These are phyloP conservation scores for Varanus komodoensis DNA, from an alignment of 2,113 vertebrate species.

Conservation along the genomic window DNA sequence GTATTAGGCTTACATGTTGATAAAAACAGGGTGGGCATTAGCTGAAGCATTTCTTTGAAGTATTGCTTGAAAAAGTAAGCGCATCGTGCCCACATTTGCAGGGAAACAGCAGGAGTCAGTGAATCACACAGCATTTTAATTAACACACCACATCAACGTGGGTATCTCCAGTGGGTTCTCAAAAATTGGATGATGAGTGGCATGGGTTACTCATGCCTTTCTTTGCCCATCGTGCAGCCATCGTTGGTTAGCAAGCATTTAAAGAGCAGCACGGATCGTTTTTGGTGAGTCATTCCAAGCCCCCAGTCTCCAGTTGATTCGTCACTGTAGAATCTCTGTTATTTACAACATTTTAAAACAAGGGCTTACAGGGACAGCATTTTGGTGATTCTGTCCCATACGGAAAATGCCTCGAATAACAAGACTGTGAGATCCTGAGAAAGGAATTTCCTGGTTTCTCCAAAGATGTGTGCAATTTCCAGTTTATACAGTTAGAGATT, in stretches of 20 bases:
- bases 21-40: slow-evolving; percentile 49
- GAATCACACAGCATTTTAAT: slow-evolving; percentile 74
- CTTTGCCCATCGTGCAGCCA: slow-evolving; percentile 57
- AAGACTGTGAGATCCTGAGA: slow-evolving; percentile 7
- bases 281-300: slow-evolving; percentile 55
- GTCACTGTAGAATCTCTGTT: slow-evolving; percentile 49
- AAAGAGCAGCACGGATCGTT: slow-evolving; percentile 49
- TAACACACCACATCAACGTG: slow-evolving; percentile 68
- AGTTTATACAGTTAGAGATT: not conserved
- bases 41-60: slow-evolving; percentile 49
- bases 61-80: slow-evolving; percentile 56
- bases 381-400: slow-evolving; percentile 11
- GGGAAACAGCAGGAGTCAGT: slow-evolving; percentile 67
- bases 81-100: slow-evolving; percentile 66
- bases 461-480: not conserved
- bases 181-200: slow-evolving; percentile 49
- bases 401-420: slow-evolving; percentile 2
- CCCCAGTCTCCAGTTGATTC: slow-evolving; percentile 49
- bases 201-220: slow-evolving; percentile 60
- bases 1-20: not conserved
- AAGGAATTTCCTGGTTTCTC: not conserved
- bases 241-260: slow-evolving; percentile 57
- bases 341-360: slow-evolving; percentile 39
- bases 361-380: slow-evolving; percentile 64
- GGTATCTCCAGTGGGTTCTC: slow-evolving; percentile 56